Conservation (phyloP, 2,113 vertebrate species). For the Bubo blakistoni region DNA sequence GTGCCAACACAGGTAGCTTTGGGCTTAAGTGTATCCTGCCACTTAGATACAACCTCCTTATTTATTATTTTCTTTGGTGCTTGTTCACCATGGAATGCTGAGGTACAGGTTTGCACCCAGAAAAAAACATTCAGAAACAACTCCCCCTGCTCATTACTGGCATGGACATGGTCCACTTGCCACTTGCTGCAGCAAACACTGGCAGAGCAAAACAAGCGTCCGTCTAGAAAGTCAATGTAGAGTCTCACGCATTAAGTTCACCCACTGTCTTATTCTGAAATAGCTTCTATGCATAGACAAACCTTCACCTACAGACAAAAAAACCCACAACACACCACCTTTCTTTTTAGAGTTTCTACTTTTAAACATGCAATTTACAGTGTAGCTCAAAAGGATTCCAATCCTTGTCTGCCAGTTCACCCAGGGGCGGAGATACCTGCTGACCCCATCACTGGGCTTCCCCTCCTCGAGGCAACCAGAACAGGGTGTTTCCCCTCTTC, state of each 20-base stretch:
- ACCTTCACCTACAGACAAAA: background rate
- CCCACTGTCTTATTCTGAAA: background rate
- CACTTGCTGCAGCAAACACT: background rate
- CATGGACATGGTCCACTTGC: fast-evolving
- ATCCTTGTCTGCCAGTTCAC: background rate
- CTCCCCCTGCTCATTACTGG: fast-evolving
- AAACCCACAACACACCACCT: too few species aligned
- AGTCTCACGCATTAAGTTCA: background rate
- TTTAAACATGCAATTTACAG: fast-evolving
- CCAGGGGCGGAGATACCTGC: background rate
- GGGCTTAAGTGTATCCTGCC: background rate
- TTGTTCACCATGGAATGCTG: background rate
- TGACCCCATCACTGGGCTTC: background rate
- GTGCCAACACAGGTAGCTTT: background rate
- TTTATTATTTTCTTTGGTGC: background rate
- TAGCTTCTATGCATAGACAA: fast-evolving
- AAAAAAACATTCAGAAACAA: fast-evolving
- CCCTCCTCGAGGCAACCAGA: background rate
- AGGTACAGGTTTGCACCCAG: background rate
- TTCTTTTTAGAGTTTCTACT: background rate
- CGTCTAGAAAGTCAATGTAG: background rate
- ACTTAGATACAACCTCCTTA: background rate
- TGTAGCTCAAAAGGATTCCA: background rate
- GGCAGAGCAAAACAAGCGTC: too few species aligned
- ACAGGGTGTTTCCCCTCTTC: background rate